Base-by-base conservation (phyloP, 1,140 invertebrate genomes). In the Papilio polyxenes region DNA sequence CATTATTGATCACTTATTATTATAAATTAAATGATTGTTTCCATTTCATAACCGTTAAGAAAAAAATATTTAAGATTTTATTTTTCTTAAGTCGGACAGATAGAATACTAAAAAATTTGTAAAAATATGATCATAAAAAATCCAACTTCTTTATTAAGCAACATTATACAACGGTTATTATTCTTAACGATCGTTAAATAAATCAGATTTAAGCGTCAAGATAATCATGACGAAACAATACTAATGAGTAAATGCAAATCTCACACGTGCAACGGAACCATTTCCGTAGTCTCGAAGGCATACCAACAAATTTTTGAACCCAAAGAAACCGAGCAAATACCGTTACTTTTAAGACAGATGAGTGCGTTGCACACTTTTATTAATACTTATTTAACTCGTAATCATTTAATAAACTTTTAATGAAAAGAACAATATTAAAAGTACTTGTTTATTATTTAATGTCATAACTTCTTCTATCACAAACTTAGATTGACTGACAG, bases 241-340 rank as follows among this genome's bases (percentile, higher is more conserved):
- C 85, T 85, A 75, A 82, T 85, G 48, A 74, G 78, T 86, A 84
- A 85, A 86, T 80, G 87, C 81, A 83, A 88, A 81, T 76, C 83
- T 89, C 87, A 82, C 85, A 87, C 88, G 83, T 80, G 80, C 87
- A 91, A 90, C 88, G 87, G 90, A 88, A 90, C 86, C 86, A 85
- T 85, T 88, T 89, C 89, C 89, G 87, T 85, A 82, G 84, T 86
- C 87, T 88, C 86, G 83, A 85, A 87, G 81, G 82, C 85, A 83
- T 83, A 87, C 78, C 87, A 85, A 83, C 85, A 82, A 87, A 84
- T 87, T 86, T 88, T 87, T 84, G 82, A 78, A 51, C 83, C 85
- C 82, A 88, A 88, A 82, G 85, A 87, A 87, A 84, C 81, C 81
- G 85, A 88, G 85, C 85, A 81, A 86, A 86, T 82, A 89, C 87